These are phyloP conservation scores for Drosophila mimica DNA, from an alignment of 2,888 invertebrate genomes.

Conservation along the genomic window DNA sequence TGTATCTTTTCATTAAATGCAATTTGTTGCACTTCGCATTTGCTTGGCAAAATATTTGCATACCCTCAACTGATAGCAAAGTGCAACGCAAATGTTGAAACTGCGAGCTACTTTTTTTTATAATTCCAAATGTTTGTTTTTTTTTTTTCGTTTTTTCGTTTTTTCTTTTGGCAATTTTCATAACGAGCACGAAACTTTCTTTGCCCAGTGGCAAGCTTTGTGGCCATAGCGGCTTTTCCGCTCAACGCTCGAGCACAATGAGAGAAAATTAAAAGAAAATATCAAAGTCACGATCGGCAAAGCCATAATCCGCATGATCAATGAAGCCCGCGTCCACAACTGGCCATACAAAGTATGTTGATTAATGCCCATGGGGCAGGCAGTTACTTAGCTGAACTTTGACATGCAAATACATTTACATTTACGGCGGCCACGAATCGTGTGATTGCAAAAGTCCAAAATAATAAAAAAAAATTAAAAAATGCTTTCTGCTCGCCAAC, in stretches of 20 bases:
- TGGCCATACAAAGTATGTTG: conserved; percentile 54
- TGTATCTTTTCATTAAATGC: conserved; percentile 31
- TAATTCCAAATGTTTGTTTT: conserved; percentile 2
- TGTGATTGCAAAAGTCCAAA: conserved; percentile 34
- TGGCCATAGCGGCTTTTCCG: conserved; percentile 34
- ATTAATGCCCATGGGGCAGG: conserved; percentile 56
- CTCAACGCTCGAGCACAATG: conserved; percentile 53
- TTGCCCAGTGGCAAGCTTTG: conserved; percentile 52
- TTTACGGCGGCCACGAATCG: conserved; percentile 16
- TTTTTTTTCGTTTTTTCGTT: conserved; percentile 3
- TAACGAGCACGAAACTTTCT: conserved; percentile 64
- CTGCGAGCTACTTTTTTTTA: conserved; percentile 12
- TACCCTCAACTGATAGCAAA: conserved; percentile 33
- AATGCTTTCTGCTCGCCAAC: conserved; percentile 16
- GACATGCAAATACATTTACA: conserved; percentile 51
- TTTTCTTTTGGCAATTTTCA: conserved; percentile 44
- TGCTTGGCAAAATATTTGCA: conserved; percentile 8
- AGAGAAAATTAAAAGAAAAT: conserved; percentile 70
- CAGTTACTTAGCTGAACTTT: conserved; percentile 58
- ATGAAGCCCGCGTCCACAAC: conserved; percentile 46
- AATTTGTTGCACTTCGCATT: conserved; percentile 25
- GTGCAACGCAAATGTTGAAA: conserved; percentile 9
- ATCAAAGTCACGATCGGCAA: conserved; percentile 74
- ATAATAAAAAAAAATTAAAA: background rate
- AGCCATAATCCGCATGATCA: conserved; percentile 72